Evolutionary conservation across 2,888 invertebrate genomes (phyloP).

Genomic region (Metellina segmentata): DNA sequence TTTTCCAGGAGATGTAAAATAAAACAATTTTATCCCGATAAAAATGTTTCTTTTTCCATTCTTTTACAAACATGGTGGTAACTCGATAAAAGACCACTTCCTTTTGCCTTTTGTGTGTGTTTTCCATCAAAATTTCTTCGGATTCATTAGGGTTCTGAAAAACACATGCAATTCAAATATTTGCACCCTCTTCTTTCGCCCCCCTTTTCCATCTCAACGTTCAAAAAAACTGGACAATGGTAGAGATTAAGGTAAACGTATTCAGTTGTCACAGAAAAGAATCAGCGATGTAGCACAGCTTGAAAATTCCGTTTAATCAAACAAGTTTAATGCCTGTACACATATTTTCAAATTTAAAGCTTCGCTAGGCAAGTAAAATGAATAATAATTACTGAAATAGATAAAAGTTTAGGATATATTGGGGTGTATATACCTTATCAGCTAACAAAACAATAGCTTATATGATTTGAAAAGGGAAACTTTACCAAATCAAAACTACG

Average conservation of each 20-base stretch:
- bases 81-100: slow-evolving; percentile 51
- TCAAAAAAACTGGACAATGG: neutral
- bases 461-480: no score
- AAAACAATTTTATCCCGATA: slow-evolving; percentile 61
- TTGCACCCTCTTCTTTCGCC: neutral
- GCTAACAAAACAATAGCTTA: no score
- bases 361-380: no score
- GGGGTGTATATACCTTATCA: no score
- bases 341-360: no score
- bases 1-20: slow-evolving; percentile 56
- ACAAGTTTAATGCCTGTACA: neutral
- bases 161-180: slow-evolving; percentile 41
- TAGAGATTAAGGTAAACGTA: neutral
- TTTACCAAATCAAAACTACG: no score
- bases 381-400: no score
- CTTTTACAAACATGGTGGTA: slow-evolving; percentile 29
- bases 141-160: slow-evolving; percentile 47
- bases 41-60: slow-evolving; percentile 26
- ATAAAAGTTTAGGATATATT: no score
- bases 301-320: neutral
- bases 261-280: neutral
- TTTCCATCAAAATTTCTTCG: slow-evolving; percentile 23
- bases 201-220: neutral
- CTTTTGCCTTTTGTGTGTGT: slow-evolving; percentile 4
- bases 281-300: neutral